Conservation (phyloP, 2,888 invertebrate species). For the Capitulum mitella region DNA sequence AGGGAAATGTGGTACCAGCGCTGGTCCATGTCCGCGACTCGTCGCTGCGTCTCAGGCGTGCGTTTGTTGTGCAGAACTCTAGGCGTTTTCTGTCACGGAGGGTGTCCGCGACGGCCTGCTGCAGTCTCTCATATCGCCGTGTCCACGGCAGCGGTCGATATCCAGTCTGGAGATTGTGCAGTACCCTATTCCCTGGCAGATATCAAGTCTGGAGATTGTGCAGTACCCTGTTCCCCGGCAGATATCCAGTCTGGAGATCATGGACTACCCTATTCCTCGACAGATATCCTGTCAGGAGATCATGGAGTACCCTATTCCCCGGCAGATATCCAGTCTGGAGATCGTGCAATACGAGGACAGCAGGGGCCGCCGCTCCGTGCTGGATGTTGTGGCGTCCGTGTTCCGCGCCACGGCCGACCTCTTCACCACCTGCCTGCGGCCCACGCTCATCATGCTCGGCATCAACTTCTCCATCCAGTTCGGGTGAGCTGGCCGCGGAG, state of each 20-base stretch:
- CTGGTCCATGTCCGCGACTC: too few species aligned
- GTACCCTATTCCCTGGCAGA: neutral
- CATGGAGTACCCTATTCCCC: neutral
- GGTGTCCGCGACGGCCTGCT: too few species aligned
- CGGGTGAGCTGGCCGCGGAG: conserved; percentile 54
- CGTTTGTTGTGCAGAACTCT: too few species aligned
- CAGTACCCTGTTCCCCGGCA: neutral
- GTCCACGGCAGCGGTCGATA: too few species aligned
- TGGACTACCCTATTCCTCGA: neutral
- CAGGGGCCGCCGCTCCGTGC: neutral
- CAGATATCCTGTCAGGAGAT: neutral
- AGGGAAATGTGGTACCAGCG: too few species aligned
- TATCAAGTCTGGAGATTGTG: neutral
- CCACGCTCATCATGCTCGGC: conserved; percentile 73
- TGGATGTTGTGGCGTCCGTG: conserved; percentile 48
- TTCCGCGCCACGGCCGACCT: conserved; percentile 63
- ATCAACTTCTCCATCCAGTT: conserved; percentile 91
- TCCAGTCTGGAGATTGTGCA: neutral
- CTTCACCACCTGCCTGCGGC: conserved; percentile 69
- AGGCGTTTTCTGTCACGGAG: too few species aligned
- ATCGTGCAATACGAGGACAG: neutral
- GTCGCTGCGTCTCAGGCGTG: too few species aligned
- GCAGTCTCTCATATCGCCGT: too few species aligned
- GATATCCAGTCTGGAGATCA: neutral
- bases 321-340: neutral